Evolutionary conservation across 1,140 invertebrate genomes (phyloP), one percentile per base, ranked within the genome.

Genomic region (Lasioglossum baleicum): DNA sequence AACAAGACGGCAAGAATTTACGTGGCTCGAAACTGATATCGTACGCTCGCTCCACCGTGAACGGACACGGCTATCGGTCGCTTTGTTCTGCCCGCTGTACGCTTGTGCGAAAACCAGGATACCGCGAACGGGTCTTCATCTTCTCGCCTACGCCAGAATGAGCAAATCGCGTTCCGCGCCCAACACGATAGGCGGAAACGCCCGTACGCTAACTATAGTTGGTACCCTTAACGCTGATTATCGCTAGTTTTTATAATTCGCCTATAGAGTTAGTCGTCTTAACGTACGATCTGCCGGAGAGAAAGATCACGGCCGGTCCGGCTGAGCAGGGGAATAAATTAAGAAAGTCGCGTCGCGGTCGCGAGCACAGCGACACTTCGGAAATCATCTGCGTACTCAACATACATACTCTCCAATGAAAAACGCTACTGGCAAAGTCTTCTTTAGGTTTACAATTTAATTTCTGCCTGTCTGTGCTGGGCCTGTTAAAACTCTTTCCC

Each of bases 201-300:
- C 15, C 89, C 83, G 89, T 75, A 89, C 78, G 88, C 79, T 87
- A 87, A 87, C 7, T 71, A 89, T 81, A 89, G 80, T 80, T 87
- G 86, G 85, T 84, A 88, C 79, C 83, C 83, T 86, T 89, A 89
- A 86, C 83, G 83, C 80, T 81, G 71, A 83, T 89, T 85, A 83
- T 85, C 83, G 81, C 77, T 87, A 85, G 84, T 58, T 87, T 80
- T 83, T 87, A 81, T 83, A 83, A 86, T 83, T 86, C 84, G 82
- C 81, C 83, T 87, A 87, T 70, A 80, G 78, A 75, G 80, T 72
- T 87, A 82, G 74, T 83, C 64, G 65, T 35, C 81, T 75, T 75
- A 61, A 76, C 56, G 80, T 44, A 75, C 71, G 64, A 51, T 82
- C 56, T 65, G 75, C 72, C 67, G 83, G 75, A 76, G 56, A 82